Evolutionary conservation across 2,888 invertebrate species (phyloP).

Genomic region (Cheilosia scutellata): DNA sequence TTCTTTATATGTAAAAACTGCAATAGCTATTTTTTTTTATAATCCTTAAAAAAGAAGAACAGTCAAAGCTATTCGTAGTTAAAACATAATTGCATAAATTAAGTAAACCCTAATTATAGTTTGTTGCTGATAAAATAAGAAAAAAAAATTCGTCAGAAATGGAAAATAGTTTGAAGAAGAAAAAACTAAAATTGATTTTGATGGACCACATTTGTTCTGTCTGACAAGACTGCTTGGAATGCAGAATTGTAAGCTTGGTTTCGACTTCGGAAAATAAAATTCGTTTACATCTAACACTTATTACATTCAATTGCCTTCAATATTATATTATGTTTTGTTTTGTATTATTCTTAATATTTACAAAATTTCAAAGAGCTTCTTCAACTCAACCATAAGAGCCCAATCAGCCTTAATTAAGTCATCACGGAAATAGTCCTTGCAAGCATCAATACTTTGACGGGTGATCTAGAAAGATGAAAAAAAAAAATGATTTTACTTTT

Average conservation of each 20-base stretch:
- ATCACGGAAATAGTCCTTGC: slow-evolving; percentile 99
- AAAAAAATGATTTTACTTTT: background rate
- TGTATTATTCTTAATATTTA: slow-evolving; percentile 84
- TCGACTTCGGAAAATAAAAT: slow-evolving; percentile 4
- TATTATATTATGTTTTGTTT: slow-evolving; percentile 12
- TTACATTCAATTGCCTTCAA: slow-evolving; percentile 33
- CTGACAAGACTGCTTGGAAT: background rate
- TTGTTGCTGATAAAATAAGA: slow-evolving; percentile 11
- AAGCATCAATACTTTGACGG: slow-evolving; percentile 98
- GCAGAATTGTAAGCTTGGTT: slow-evolving; percentile 7
- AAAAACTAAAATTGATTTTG: background rate
- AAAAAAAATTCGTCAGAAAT: slow-evolving; percentile 25
- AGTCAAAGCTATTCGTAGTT: slow-evolving; percentile 50
- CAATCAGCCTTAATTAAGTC: slow-evolving; percentile 98
- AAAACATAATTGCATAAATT: slow-evolving; percentile 52
- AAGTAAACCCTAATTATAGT: slow-evolving; percentile 27
- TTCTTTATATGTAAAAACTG: slow-evolving; percentile 18
- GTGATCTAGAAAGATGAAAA: slow-evolving; percentile 89
- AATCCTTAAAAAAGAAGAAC: slow-evolving; percentile 35
- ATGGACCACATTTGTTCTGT: background rate
- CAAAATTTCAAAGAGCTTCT: slow-evolving; percentile 98
- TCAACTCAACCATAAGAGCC: slow-evolving; percentile 99
- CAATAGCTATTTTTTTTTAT: background rate
- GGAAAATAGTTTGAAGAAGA: slow-evolving; percentile 7
- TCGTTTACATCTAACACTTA: slow-evolving; percentile 36